phyloP scores from a whole-genome alignment of 2,888 invertebrate genomes.

The Sesamia inferens region DNA sequence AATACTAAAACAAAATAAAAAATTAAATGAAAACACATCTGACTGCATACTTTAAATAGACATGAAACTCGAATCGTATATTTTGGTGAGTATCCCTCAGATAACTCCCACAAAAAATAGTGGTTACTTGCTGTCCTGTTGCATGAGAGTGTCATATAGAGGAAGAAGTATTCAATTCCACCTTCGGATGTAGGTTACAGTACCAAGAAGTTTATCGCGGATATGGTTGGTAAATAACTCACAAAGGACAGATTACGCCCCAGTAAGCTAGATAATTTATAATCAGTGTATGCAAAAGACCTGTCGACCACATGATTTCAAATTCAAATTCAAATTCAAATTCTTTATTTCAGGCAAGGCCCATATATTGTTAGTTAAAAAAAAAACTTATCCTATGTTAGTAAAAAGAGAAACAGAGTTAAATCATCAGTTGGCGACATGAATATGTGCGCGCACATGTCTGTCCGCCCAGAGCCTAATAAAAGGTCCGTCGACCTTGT shows the following conservation, averaged over 20 bases:
- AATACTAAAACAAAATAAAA: neutral
- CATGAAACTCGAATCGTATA: neutral
- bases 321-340: no score
- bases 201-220: neutral
- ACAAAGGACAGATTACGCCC: neutral
- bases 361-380: no score
- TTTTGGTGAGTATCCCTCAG: no score
- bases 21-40: neutral
- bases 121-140: neutral
- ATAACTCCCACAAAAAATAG: neutral
- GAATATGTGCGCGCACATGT: no score
- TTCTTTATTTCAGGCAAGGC: no score
- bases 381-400: no score
- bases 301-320: neutral
- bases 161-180: no score
- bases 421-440: no score
- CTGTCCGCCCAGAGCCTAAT: no score
- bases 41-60: neutral
- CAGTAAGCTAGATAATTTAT: neutral
- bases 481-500: no score
- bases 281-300: neutral
- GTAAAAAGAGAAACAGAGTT: no score
- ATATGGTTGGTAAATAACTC: neutral
- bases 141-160: neutral
- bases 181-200: neutral